A percentile compares a stretch with the other conserved stretches of the same genome.
phyloP scores from a whole-genome alignment of 1,140 invertebrate genomes.

The Cydia fagiglandana region DNA sequence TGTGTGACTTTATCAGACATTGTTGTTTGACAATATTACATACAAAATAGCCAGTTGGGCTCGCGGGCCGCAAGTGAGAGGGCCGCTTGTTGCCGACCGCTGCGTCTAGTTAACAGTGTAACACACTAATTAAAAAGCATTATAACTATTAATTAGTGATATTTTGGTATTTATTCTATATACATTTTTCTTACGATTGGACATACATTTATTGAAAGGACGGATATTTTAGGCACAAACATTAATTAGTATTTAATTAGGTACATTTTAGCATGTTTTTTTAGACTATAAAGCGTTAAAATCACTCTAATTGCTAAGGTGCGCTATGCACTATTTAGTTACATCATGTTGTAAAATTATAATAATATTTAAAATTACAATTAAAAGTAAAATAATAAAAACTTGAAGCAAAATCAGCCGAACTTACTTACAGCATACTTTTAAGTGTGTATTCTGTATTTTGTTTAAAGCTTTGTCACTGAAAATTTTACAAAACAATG shows the following conservation, averaged over 20 bases:
- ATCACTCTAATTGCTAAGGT: constrained; percentile 1
- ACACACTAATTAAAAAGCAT: neutral
- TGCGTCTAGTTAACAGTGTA: neutral
- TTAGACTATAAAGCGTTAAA: neutral
- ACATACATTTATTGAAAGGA: neutral
- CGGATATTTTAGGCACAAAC: constrained; percentile 12
- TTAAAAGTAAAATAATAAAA: neutral
- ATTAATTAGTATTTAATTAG: neutral
- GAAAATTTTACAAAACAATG: too few species aligned
- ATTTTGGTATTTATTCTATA: neutral
- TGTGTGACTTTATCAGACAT: too few species aligned
- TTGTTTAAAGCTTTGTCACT: too few species aligned
- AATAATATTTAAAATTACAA: neutral
- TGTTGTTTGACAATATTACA: too few species aligned
- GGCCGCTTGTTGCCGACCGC: too few species aligned
- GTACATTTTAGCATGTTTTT: neutral
- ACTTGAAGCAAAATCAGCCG: neutral
- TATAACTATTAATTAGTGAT: neutral
- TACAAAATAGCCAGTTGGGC: too few species aligned
- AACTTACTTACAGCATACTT: too few species aligned
- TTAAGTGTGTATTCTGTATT: too few species aligned
- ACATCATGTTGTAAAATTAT: neutral
- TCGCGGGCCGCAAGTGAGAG: too few species aligned
- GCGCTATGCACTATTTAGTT: neutral
- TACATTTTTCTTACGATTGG: neutral